phyloP scores from a whole-genome alignment of 2,888 invertebrate genomes.

The Eristalinus aeneus region DNA sequence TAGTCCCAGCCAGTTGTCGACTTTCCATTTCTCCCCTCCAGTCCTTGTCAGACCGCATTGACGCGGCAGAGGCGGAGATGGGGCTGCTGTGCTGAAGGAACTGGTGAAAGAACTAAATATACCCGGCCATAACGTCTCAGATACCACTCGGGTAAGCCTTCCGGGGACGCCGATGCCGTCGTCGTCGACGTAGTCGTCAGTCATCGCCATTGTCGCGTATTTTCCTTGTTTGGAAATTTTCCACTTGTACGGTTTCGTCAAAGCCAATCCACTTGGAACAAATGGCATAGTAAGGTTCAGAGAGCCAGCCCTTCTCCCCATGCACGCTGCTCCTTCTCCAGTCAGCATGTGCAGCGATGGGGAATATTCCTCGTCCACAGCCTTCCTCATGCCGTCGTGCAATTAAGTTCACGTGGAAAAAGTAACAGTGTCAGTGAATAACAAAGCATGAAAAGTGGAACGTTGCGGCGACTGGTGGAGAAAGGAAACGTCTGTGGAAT shows the following conservation, averaged over 20 bases:
- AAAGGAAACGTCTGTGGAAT: too few species aligned
- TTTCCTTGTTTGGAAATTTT: slow-evolving; percentile 60
- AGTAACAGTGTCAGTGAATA: slow-evolving; percentile 28
- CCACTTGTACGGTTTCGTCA: slow-evolving; percentile 68
- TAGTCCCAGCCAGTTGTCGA: slow-evolving; percentile 40
- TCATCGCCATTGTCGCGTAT: slow-evolving; percentile 27
- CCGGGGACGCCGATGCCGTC: background rate
- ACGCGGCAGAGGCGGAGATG: background rate
- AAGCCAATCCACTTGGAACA: slow-evolving; percentile 68
- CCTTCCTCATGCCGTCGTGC: background rate
- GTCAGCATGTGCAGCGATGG: slow-evolving; percentile 36
- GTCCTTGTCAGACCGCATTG: background rate
- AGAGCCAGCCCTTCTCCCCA: background rate
- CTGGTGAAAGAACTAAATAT: slow-evolving; percentile 54
- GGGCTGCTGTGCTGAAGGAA: slow-evolving; percentile 5
- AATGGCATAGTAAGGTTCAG: slow-evolving; percentile 35
- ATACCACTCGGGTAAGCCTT: slow-evolving; percentile 34
- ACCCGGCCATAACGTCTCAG: slow-evolving; percentile 36
- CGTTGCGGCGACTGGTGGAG: background rate
- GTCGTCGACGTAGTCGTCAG: background rate
- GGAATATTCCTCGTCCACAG: slow-evolving; percentile 22
- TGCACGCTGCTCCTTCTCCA: background rate
- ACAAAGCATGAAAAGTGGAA: background rate
- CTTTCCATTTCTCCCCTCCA: slow-evolving; percentile 3
- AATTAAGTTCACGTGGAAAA: slow-evolving; percentile 37